Evolutionary conservation across 2,113 vertebrate species (phyloP).

Genomic region (Bos taurus): ARS-UCD2.0 NC_037342.1:37093501-37094000

Average conservation of each 20-base stretch:
- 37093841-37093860: not conserved
- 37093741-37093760: constrained; percentile 55
- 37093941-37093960: not conserved
- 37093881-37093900: not conserved
- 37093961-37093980: not conserved
- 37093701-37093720: constrained; percentile 54
- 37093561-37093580: constrained; percentile 80
- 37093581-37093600: constrained; percentile 73
- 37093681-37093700: constrained; percentile 54
- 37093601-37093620: constrained; percentile 77
- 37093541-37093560: constrained; percentile 84
- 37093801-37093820: not conserved
- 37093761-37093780: constrained; percentile 67
- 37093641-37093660: constrained; percentile 56
- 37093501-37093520: constrained; percentile 79
- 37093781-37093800: constrained; percentile 17
- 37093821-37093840: constrained; percentile 33
- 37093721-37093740: constrained; percentile 46
- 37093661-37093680: constrained; percentile 68
- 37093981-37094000: not conserved
- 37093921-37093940: not conserved
- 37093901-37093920: not conserved
- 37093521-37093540: constrained; percentile 80
- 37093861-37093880: not conserved
- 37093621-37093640: constrained; percentile 73